Evolutionary conservation across 2,888 invertebrate genomes (phyloP).

Genomic region (Anthrax anthrax): DNA sequence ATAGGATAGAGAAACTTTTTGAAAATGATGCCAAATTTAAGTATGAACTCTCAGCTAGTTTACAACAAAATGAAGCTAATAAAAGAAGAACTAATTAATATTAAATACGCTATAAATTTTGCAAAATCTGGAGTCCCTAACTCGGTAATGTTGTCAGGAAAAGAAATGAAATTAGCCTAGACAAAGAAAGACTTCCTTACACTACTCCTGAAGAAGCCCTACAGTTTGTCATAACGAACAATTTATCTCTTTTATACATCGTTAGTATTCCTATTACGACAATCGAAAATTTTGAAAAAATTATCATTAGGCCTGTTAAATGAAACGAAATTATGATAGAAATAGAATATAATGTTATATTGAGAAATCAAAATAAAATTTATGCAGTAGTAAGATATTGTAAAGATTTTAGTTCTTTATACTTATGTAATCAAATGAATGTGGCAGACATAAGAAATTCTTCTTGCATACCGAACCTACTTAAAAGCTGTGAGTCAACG

Average conservation of each 20-base stretch:
- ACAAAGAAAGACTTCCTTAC: constrained; percentile 11
- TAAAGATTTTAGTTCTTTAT: constrained; percentile 8
- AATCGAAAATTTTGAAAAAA: constrained; percentile 8
- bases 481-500: constrained; percentile 8
- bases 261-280: constrained; percentile 11
- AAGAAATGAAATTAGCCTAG: constrained; percentile 9
- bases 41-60: background rate
- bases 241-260: constrained; percentile 11
- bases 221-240: constrained; percentile 12
- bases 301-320: constrained; percentile 9
- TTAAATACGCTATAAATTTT: constrained; percentile 11
- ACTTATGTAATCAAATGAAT: constrained; percentile 8
- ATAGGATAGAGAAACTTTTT: background rate
- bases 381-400: constrained; percentile 8
- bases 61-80: constrained; percentile 4
- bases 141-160: constrained; percentile 8
- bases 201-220: constrained; percentile 13
- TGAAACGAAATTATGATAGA: constrained; percentile 5
- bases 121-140: constrained; percentile 8
- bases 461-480: constrained; percentile 10
- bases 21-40: background rate
- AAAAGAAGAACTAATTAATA: constrained; percentile 9
- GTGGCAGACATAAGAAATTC: constrained; percentile 8
- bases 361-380: constrained; percentile 9
- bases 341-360: constrained; percentile 6